Percentiles rank a stretch among this genome's conserved stretches.
Evolutionary conservation across 2,113 vertebrate genomes (phyloP).

Genomic region (Ailuropoda melanoleuca): DNA sequence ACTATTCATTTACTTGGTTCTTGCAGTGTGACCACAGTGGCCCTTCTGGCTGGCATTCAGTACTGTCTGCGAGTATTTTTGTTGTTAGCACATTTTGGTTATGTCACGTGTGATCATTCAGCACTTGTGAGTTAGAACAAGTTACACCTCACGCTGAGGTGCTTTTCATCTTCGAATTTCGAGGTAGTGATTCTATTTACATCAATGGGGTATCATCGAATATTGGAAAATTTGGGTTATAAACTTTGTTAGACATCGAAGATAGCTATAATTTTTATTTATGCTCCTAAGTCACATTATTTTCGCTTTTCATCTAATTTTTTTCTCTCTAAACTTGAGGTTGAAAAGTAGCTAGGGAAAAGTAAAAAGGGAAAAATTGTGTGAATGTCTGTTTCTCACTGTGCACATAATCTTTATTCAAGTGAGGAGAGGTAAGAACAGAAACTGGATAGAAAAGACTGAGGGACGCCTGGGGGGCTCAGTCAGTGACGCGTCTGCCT

Average conservation of each 20-base stretch:
- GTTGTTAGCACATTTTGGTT: background rate
- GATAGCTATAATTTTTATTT: background rate
- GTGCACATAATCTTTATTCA: background rate
- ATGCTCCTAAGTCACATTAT: background rate
- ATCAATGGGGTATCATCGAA: background rate
- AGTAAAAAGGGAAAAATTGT: background rate
- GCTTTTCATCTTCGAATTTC: background rate
- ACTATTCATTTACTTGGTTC: background rate
- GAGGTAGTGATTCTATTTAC: background rate
- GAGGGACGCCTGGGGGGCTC: no score
- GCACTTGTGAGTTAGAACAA: background rate
- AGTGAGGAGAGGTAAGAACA: background rate
- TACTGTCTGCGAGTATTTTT: background rate
- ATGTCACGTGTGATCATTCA: background rate
- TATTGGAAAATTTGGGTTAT: background rate
- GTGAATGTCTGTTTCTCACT: background rate
- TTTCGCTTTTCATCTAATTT: background rate
- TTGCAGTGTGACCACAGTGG: rapidly evolving
- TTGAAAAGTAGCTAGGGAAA: background rate
- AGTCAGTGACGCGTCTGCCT: no score
- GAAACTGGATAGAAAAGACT: background rate
- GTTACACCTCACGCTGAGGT: background rate
- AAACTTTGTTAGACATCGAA: no score
- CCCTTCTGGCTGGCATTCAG: background rate
- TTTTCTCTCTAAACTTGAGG: background rate